Evolutionary conservation across 2,888 invertebrate genomes (phyloP).

Genomic region (Athalia cordata): DNA sequence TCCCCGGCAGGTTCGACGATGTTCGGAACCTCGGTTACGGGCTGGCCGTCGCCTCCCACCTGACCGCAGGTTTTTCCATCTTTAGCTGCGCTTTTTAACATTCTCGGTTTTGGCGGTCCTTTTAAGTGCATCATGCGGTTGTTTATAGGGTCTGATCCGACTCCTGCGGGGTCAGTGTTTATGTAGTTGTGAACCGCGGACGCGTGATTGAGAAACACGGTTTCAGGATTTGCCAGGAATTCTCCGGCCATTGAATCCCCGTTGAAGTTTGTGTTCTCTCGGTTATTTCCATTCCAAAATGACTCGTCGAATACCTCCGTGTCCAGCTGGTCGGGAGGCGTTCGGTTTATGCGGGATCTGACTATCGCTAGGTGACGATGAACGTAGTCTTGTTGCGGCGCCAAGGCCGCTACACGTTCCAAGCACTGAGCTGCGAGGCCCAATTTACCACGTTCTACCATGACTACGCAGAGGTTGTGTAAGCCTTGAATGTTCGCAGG

Average conservation of each 20-base stretch:
- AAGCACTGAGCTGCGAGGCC: conserved; percentile 91
- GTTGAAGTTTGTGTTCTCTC: conserved; percentile 24
- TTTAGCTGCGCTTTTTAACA: conserved; percentile 49
- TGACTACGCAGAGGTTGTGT: conserved; percentile 97
- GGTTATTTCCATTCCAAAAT: conserved; percentile 58
- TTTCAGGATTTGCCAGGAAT: conserved; percentile 61
- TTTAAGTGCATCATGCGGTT: conserved; percentile 63
- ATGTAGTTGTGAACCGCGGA: conserved; percentile 64
- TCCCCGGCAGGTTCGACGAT: conserved; percentile 56
- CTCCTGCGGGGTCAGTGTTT: conserved; percentile 56
- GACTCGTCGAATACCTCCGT: conserved; percentile 67
- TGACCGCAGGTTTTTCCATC: conserved; percentile 34
- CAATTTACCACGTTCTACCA: conserved; percentile 92
- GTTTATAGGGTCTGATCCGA: conserved; percentile 54
- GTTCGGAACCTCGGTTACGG: conserved; percentile 44
- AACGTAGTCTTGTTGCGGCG: conserved; percentile 94
- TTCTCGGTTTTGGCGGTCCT: conserved; percentile 58
- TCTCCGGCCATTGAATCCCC: conserved; percentile 59
- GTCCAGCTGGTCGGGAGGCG: conserved; percentile 67
- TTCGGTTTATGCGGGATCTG: conserved; percentile 78
- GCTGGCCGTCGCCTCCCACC: conserved; percentile 26
- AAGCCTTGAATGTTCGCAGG: conserved; percentile 94
- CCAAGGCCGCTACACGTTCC: conserved; percentile 85
- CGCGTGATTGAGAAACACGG: conserved; percentile 65
- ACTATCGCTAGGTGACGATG: conserved; percentile 93